A percentile compares a stretch with the other conserved stretches of the same genome.
Evolutionary conservation across 2,113 vertebrate genomes (phyloP).

Genomic region (Steatornis caripensis): DNA sequence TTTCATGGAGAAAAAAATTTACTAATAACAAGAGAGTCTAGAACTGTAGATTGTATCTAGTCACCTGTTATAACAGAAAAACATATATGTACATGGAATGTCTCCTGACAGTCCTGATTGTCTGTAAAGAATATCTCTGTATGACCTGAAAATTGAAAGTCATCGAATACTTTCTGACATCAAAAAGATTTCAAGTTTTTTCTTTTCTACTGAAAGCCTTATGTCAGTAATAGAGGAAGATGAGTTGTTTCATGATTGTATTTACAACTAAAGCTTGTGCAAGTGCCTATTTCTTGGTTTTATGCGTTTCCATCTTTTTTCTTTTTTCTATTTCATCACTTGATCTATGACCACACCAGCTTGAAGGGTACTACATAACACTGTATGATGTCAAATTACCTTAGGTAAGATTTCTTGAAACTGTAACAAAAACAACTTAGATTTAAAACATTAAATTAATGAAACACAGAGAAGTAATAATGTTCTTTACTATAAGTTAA

Average conservation of each 20-base stretch:
- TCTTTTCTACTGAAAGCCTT: background rate
- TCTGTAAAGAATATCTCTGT: background rate
- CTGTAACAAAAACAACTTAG: background rate
- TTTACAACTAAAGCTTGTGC: background rate
- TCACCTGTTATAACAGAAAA: background rate
- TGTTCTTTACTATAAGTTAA: background rate
- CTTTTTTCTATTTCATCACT: background rate
- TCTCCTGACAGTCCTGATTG: background rate
- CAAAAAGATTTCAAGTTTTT: background rate
- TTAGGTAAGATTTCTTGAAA: background rate
- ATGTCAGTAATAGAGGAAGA: background rate
- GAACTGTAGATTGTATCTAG: background rate
- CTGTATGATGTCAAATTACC: background rate
- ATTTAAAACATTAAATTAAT: background rate
- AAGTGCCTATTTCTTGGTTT: background rate
- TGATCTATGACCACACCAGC: background rate
- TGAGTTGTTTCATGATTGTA: background rate
- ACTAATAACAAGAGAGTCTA: background rate
- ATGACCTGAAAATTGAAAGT: background rate
- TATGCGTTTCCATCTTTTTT: background rate
- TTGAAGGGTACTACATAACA: background rate
- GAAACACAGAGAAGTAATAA: background rate
- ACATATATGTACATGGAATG: accelerated
- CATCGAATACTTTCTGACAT: background rate
- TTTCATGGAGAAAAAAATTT: background rate